Conservation (phyloP, 2,113 vertebrate genomes). For the Cavia aperea region DNA sequence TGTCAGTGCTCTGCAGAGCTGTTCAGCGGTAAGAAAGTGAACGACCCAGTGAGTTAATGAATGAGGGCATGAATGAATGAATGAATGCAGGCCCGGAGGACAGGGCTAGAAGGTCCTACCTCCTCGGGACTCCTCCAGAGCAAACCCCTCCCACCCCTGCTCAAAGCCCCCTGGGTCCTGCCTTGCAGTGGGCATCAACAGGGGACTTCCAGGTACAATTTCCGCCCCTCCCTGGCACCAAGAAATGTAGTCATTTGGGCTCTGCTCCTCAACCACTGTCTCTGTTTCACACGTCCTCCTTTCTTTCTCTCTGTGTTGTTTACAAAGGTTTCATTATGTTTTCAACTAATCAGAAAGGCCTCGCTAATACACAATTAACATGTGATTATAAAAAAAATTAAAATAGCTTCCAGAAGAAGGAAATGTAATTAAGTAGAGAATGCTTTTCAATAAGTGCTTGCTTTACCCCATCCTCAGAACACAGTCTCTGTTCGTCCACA, state of each 20-base stretch:
- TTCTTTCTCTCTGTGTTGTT: slow-evolving; percentile 79
- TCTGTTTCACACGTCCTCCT: slow-evolving; percentile 69
- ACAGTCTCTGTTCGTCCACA: slow-evolving; percentile 77
- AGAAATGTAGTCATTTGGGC: slow-evolving; percentile 54
- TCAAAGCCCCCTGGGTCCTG: not conserved
- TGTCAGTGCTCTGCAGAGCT: rapidly evolving
- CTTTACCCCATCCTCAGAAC: slow-evolving; percentile 81
- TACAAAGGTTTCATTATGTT: slow-evolving; percentile 88
- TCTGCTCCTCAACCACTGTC: slow-evolving; percentile 56
- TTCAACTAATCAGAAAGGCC: slow-evolving; percentile 86
- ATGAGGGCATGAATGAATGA: not conserved
- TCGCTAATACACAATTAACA: slow-evolving; percentile 86
- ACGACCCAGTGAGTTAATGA: not conserved
- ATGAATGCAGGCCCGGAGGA: not conserved
- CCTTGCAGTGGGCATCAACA: slow-evolving; percentile 38
- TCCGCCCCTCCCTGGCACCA: not conserved
- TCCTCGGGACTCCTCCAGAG: not conserved
- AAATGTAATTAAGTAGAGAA: slow-evolving; percentile 86
- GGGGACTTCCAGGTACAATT: slow-evolving; percentile 60
- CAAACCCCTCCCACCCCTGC: not conserved
- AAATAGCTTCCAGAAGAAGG: slow-evolving; percentile 86
- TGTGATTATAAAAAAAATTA: slow-evolving; percentile 83
- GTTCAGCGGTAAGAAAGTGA: not conserved
- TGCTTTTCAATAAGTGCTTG: slow-evolving; percentile 82
- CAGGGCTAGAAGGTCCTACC: not conserved